Percentiles rank a stretch among this genome's conserved stretches.
phyloP scores from a whole-genome alignment of 2,888 invertebrate genomes.

The Latheticus oryzae region DNA sequence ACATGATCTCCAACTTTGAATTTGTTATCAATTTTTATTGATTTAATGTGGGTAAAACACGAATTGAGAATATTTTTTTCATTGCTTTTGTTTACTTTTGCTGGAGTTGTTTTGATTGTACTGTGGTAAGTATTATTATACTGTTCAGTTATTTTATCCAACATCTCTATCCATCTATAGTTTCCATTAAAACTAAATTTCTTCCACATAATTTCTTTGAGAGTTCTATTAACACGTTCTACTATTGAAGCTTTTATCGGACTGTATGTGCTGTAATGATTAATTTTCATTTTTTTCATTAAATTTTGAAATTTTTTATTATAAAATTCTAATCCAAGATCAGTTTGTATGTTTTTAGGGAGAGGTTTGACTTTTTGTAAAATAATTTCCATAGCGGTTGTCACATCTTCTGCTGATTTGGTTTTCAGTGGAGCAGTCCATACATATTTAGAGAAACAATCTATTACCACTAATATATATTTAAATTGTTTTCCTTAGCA shows the following conservation, averaged over 20 bases:
- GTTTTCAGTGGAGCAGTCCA: slow-evolving; percentile 56
- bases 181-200: slow-evolving; percentile 52
- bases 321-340: slow-evolving; percentile 51
- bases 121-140: slow-evolving; percentile 36
- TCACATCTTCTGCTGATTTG: slow-evolving; percentile 52
- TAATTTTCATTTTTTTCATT: slow-evolving; percentile 42
- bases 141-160: slow-evolving; percentile 36
- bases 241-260: slow-evolving; percentile 49
- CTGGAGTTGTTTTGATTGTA: slow-evolving; percentile 32
- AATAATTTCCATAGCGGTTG: slow-evolving; percentile 11
- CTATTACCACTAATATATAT: slow-evolving; percentile 57
- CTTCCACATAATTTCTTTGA: slow-evolving; percentile 50
- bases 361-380: slow-evolving; percentile 16
- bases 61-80: slow-evolving; percentile 37
- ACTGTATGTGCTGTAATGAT: slow-evolving; percentile 46
- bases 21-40: slow-evolving; percentile 21
- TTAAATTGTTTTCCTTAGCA: slow-evolving; percentile 54
- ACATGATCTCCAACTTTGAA: slow-evolving; percentile 54
- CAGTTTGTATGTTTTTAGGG: slow-evolving; percentile 44
- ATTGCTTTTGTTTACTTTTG: slow-evolving; percentile 24
- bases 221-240: slow-evolving; percentile 51
- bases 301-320: slow-evolving; percentile 47
- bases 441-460: slow-evolving; percentile 60
- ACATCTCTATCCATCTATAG: slow-evolving; percentile 52
- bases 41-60: slow-evolving; percentile 44